A percentile compares a stretch with the other conserved stretches of the same genome.
phyloP scores from a whole-genome alignment of 2,113 vertebrate species.

The Ovibos moschatus region DNA sequence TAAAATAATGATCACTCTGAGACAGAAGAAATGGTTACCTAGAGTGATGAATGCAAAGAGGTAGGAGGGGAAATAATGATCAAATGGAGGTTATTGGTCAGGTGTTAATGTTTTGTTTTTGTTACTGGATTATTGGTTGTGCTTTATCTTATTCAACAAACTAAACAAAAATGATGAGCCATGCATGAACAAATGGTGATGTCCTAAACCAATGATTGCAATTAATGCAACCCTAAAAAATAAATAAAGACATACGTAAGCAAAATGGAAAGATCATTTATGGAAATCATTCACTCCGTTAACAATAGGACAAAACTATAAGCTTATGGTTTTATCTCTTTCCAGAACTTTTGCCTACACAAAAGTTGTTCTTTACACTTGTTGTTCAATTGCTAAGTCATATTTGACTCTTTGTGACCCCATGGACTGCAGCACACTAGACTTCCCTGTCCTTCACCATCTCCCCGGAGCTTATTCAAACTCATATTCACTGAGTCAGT shows the following conservation, averaged over 20 bases:
- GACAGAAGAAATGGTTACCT: fast-evolving
- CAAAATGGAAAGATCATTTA: not conserved
- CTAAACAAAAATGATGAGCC: not conserved
- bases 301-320: not conserved
- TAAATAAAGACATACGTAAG: not conserved
- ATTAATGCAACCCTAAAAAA: not conserved
- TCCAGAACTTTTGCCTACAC: not conserved
- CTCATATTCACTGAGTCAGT: not conserved
- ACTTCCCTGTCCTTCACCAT: not conserved
- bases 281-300: not conserved
- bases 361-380: not conserved
- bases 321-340: not conserved
- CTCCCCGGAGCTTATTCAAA: not conserved
- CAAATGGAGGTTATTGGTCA: not conserved
- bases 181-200: not conserved
- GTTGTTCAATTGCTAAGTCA: not conserved
- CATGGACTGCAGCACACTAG: not conserved
- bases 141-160: not conserved
- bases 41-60: not conserved
- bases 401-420: not conserved
- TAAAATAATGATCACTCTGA: not conserved
- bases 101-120: not conserved
- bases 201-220: not conserved
- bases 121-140: not conserved
- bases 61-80: no score